Evolutionary conservation across 2,113 vertebrate species (phyloP).

Genomic region (Oryzias curvinotus): DNA sequence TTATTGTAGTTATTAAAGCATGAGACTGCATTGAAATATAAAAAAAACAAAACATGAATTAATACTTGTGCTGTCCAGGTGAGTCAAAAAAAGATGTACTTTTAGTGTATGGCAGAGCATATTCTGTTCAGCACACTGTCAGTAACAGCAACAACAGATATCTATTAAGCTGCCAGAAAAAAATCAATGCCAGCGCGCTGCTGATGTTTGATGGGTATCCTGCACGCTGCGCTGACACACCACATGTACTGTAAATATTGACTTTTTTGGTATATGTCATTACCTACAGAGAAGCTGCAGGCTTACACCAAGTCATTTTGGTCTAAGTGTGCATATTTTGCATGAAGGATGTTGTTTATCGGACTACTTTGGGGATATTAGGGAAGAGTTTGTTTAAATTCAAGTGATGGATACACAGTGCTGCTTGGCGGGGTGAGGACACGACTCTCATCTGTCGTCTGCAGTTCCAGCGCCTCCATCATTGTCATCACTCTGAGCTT

Average conservation of each 20-base stretch:
- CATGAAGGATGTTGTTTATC: too few species aligned
- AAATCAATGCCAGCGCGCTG: constrained; percentile 31
- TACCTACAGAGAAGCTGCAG: neutral
- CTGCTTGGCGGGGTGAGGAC: constrained; percentile 3
- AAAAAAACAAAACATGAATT: neutral
- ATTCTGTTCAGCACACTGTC: constrained; percentile 16
- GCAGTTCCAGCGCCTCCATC: constrained; percentile 46
- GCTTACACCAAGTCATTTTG: neutral
- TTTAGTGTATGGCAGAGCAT: constrained; percentile 19
- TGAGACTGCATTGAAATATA: neutral
- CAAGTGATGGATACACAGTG: constrained; percentile 64
- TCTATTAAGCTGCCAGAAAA: constrained; percentile 18
- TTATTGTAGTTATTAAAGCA: too few species aligned
- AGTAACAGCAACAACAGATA: constrained; percentile 14
- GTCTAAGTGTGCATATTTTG: neutral
- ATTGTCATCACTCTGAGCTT: constrained; percentile 42
- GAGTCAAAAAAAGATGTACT: constrained; percentile 25
- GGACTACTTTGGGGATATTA: neutral
- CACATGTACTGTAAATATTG: neutral
- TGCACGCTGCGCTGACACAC: neutral
- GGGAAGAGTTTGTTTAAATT: constrained; percentile 20
- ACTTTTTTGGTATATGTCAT: neutral
- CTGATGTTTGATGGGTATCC: constrained; percentile 8
- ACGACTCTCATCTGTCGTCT: constrained; percentile 18
- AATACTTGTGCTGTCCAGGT: neutral